phyloP scores from a whole-genome alignment of 2,888 invertebrate species.

The Nephrocerus scutellatus region DNA sequence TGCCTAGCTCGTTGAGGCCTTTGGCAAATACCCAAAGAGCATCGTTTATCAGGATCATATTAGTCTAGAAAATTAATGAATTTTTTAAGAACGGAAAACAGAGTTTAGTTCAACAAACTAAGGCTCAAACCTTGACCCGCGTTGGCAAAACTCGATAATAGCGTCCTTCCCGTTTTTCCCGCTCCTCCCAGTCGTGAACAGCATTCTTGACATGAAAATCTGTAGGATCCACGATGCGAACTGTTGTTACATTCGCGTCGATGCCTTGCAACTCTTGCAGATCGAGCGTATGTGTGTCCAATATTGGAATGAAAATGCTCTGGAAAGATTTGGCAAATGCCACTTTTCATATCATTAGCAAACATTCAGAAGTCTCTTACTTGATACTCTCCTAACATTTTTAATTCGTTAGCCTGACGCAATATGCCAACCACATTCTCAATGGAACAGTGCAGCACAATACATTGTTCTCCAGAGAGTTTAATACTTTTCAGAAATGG shows the following conservation, averaged over 20 bases:
- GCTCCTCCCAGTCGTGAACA: slow-evolving; percentile 45
- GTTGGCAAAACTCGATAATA: slow-evolving; percentile 33
- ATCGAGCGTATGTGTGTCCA: slow-evolving; percentile 48
- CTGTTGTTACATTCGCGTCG: slow-evolving; percentile 42
- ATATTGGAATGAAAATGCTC: slow-evolving; percentile 53
- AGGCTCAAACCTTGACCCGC: slow-evolving; percentile 38
- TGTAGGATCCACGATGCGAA: slow-evolving; percentile 44
- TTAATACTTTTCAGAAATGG: slow-evolving; percentile 70
- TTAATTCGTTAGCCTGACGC: slow-evolving; percentile 70
- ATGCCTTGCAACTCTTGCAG: slow-evolving; percentile 49
- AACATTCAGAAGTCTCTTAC: slow-evolving; percentile 35
- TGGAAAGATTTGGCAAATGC: slow-evolving; percentile 32
- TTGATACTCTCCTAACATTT: slow-evolving; percentile 75
- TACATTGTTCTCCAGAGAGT: slow-evolving; percentile 60
- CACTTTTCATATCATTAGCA: not conserved
- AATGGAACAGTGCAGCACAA: slow-evolving; percentile 69
- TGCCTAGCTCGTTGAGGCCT: slow-evolving; percentile 47
- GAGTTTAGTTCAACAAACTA: too few species aligned
- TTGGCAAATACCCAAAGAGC: slow-evolving; percentile 61
- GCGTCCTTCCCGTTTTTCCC: slow-evolving; percentile 36
- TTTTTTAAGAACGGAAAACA: too few species aligned
- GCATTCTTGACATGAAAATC: slow-evolving; percentile 43
- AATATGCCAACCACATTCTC: slow-evolving; percentile 61
- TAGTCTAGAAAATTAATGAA: slow-evolving; percentile 49
- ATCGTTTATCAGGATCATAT: slow-evolving; percentile 63